Conservation (phyloP, 2,113 vertebrate genomes). For the Anas platyrhynchos region DNA sequence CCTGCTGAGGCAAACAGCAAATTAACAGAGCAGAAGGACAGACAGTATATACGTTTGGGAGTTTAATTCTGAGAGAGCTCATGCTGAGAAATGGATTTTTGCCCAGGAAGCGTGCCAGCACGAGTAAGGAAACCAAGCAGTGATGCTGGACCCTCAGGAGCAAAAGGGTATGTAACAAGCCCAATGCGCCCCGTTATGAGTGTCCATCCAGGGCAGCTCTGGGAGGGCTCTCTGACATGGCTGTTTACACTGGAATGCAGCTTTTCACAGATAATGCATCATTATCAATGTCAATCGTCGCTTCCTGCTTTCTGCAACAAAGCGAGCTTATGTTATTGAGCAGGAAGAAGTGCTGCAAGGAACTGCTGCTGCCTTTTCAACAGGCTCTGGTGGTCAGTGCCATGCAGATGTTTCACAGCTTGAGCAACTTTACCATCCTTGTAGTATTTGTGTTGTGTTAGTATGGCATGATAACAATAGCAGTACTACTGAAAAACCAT, state of each 20-base stretch:
- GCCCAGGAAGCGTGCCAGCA: not conserved
- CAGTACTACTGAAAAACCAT: not conserved
- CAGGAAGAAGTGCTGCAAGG: not conserved
- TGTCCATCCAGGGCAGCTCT: not conserved
- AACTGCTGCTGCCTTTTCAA: not conserved
- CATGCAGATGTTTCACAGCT: not conserved
- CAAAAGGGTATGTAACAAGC: not conserved
- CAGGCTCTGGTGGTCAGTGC: not conserved
- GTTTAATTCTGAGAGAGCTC: not conserved
- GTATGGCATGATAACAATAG: rapidly evolving
- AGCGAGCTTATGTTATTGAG: not conserved
- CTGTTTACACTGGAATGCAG: not conserved
- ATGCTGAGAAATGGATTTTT: not conserved
- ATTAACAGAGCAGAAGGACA: not conserved
- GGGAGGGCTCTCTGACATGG: not conserved
- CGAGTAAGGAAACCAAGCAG: not conserved
- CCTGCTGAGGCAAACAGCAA: not conserved
- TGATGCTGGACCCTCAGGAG: not conserved
- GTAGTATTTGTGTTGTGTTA: not conserved
- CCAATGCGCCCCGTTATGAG: not conserved
- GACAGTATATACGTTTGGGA: not conserved
- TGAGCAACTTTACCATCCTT: not conserved
- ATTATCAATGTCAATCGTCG: not conserved
- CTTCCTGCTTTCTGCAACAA: not conserved
- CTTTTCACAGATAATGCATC: not conserved